These are phyloP conservation scores for Metallyticus violacea DNA, from an alignment of 2,888 invertebrate species.

Conservation along the genomic window DNA sequence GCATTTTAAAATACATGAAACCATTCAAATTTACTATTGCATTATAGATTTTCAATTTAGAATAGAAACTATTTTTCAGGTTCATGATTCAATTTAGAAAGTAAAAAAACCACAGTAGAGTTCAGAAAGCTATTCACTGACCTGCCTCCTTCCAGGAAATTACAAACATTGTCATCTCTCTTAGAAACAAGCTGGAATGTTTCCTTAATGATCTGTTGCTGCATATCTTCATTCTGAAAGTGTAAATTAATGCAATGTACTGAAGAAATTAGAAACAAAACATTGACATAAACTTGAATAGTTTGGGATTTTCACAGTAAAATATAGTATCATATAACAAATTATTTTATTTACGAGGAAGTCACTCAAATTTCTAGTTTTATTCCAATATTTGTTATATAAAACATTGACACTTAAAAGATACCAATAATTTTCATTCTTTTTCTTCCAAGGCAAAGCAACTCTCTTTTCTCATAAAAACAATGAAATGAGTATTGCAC, in stretches of 20 bases:
- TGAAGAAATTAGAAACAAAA: background rate
- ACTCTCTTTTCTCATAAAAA: no score
- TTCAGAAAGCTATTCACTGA: conserved; percentile 47
- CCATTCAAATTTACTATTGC: no score
- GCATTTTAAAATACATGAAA: no score
- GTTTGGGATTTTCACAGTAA: no score
- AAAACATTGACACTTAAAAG: no score
- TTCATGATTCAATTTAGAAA: background rate
- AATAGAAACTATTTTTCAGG: background rate
- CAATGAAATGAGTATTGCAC: no score
- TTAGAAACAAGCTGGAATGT: conserved; percentile 99
- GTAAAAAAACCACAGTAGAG: background rate
- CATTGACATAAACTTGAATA: background rate
- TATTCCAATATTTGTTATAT: background rate
- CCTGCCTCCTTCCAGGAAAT: conserved; percentile 98
- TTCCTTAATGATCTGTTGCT: conserved; percentile 98
- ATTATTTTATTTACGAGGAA: no score
- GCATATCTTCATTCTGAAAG: conserved; percentile 91
- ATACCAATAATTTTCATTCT: no score
- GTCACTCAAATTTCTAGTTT: no score
- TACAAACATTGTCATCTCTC: conserved; percentile 98
- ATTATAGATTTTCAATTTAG: no score
- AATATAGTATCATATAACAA: no score
- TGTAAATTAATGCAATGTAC: conserved; percentile 35
- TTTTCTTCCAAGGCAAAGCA: no score